A percentile compares a stretch with the other conserved stretches of the same genome.
These are phyloP conservation scores for Macheiramphus alcinus DNA, from an alignment of 2,113 vertebrate species.

Conservation along the genomic window DNA sequence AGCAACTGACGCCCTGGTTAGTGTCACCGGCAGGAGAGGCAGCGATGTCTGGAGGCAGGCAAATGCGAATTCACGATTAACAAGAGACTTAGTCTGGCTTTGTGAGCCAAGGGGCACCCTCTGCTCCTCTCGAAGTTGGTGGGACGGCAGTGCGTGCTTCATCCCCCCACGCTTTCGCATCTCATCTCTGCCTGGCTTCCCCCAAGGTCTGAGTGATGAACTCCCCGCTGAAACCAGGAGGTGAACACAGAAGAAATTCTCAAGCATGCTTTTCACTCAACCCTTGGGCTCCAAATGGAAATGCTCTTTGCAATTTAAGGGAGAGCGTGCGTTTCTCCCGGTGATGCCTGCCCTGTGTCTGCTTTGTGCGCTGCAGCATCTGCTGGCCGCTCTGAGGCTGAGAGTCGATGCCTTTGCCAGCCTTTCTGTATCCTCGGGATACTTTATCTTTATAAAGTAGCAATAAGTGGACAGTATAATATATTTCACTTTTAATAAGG, in stretches of 20 bases:
- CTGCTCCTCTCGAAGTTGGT: neutral
- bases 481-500: constrained; percentile 83
- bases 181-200: neutral
- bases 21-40: neutral
- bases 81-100: neutral
- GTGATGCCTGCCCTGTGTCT: neutral
- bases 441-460: constrained; percentile 76
- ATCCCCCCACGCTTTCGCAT: neutral
- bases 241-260: neutral
- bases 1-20: neutral
- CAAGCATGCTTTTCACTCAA: neutral
- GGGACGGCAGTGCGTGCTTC: neutral
- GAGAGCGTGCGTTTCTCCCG: neutral
- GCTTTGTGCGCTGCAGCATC: neutral
- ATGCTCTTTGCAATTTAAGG: neutral
- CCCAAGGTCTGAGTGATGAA: neutral
- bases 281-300: neutral
- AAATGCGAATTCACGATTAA: rapidly evolving
- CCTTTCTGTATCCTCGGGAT: neutral
- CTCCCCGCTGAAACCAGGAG: neutral
- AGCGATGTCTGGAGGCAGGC: neutral
- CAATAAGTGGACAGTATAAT: constrained; percentile 75
- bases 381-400: neutral
- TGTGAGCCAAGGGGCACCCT: neutral
- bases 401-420: constrained; percentile 43